Conservation (phyloP, 2,888 invertebrate species). For the Deilephila porcellus region DNA sequence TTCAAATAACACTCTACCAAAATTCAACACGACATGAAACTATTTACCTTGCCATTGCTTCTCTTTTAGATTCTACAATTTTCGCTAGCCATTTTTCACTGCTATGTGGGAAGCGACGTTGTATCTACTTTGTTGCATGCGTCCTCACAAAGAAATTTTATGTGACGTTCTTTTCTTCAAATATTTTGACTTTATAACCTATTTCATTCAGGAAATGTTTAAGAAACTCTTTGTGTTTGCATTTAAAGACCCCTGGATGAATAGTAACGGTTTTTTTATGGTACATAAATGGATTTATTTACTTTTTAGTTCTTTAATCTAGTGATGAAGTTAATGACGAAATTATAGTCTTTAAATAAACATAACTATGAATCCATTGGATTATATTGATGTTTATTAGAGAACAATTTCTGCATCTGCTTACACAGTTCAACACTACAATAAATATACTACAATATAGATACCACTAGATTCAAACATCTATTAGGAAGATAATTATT, state of each 20-base stretch:
- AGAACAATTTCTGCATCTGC: too few species aligned
- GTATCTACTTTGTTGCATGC: slow-evolving; percentile 43
- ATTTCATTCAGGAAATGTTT: slow-evolving; percentile 3
- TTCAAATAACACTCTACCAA: slow-evolving; percentile 43
- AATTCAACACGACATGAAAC: slow-evolving; percentile 41
- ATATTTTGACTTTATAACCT: slow-evolving; percentile 4
- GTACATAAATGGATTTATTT: neutral
- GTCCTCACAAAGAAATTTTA: slow-evolving; percentile 31
- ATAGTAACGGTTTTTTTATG: neutral
- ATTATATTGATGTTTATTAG: too few species aligned
- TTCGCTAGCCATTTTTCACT: slow-evolving; percentile 51
- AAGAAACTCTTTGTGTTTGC: neutral
- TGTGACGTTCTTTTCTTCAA: slow-evolving; percentile 22
- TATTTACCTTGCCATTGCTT: slow-evolving; percentile 46
- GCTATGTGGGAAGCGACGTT: slow-evolving; percentile 47
- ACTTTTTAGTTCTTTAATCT: neutral
- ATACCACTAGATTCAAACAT: too few species aligned
- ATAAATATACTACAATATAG: too few species aligned
- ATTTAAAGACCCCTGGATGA: neutral
- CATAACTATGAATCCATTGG: too few species aligned
- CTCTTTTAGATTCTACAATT: slow-evolving; percentile 45
- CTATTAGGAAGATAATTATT: too few species aligned
- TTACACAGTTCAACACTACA: too few species aligned
- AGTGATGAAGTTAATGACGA: too few species aligned
- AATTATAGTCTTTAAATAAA: too few species aligned